Conservation (phyloP, 2,888 invertebrate species). For the Ennomos quercinarius region DNA sequence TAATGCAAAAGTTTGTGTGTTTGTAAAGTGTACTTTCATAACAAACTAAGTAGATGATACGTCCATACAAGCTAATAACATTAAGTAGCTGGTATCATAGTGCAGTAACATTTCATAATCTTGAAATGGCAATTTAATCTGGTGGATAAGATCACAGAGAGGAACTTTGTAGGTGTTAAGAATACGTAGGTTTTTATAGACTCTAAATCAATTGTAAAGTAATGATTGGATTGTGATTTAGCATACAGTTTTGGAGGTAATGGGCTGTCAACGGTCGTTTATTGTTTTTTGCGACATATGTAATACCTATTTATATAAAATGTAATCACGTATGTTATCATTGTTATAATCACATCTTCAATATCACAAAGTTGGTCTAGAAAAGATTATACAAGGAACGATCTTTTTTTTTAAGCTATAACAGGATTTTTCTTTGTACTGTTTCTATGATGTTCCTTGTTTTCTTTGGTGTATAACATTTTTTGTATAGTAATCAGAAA, state of each 20-base stretch:
- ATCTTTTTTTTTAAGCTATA: too few species aligned
- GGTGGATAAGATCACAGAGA: not conserved
- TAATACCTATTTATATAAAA: too few species aligned
- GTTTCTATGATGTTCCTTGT: too few species aligned
- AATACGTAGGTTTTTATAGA: constrained; percentile 25
- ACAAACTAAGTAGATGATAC: too few species aligned
- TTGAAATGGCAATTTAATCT: constrained; percentile 1
- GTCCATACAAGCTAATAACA: not conserved
- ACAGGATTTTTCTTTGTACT: too few species aligned
- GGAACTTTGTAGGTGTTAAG: constrained; percentile 21
- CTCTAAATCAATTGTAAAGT: constrained; percentile 10
- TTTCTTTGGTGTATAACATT: too few species aligned
- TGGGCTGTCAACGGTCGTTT: constrained; percentile 20
- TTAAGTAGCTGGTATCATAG: not conserved
- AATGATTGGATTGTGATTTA: constrained; percentile 17
- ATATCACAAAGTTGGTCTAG: too few species aligned
- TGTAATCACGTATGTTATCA: too few species aligned
- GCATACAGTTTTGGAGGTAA: constrained; percentile 26
- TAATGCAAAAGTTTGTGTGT: too few species aligned
- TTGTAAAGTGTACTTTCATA: constrained; percentile 7
- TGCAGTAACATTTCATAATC: constrained; percentile 13
- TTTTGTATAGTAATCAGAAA: too few species aligned
- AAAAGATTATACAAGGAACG: too few species aligned
- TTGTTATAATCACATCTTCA: too few species aligned
- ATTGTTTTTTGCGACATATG: constrained; percentile 6